Evolutionary conservation across 2,113 vertebrate genomes (phyloP).

Genomic region (human (Homo sapiens)): DNA sequence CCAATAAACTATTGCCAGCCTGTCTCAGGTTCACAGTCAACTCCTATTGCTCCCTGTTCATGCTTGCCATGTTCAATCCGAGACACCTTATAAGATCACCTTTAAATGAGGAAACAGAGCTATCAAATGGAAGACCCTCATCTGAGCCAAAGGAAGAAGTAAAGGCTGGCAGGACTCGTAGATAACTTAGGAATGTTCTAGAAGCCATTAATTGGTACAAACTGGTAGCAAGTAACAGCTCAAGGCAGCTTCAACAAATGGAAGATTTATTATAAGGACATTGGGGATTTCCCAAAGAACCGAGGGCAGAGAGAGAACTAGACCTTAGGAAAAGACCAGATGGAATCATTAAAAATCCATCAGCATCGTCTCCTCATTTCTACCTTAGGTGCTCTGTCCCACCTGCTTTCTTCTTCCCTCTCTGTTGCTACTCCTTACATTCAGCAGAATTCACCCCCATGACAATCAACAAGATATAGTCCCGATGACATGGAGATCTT

Average conservation of each 20-base stretch:
- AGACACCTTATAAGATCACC: background rate
- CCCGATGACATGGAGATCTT: background rate
- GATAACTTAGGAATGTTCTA: slow-evolving; percentile 62
- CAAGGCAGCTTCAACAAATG: background rate
- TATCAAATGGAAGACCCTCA: background rate
- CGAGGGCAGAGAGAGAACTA: background rate
- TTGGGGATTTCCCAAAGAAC: background rate
- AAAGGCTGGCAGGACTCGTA: background rate
- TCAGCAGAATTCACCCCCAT: background rate
- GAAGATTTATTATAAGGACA: background rate
- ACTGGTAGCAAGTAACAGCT: background rate
- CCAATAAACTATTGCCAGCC: slow-evolving; percentile 44
- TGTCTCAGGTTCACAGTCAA: slow-evolving; percentile 56
- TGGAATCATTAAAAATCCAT: background rate
- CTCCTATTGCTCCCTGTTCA: background rate
- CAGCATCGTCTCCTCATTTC: background rate
- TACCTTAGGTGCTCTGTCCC: background rate
- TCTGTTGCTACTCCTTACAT: background rate
- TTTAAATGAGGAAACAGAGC: background rate
- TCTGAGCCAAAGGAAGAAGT: slow-evolving; percentile 28
- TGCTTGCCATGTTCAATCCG: background rate
- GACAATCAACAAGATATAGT: background rate
- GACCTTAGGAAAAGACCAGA: background rate
- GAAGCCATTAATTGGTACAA: slow-evolving; percentile 24
- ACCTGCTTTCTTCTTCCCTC: background rate